Base-by-base conservation (phyloP, 1,140 invertebrate species). In the Choristoneura fumiferana region DNA sequence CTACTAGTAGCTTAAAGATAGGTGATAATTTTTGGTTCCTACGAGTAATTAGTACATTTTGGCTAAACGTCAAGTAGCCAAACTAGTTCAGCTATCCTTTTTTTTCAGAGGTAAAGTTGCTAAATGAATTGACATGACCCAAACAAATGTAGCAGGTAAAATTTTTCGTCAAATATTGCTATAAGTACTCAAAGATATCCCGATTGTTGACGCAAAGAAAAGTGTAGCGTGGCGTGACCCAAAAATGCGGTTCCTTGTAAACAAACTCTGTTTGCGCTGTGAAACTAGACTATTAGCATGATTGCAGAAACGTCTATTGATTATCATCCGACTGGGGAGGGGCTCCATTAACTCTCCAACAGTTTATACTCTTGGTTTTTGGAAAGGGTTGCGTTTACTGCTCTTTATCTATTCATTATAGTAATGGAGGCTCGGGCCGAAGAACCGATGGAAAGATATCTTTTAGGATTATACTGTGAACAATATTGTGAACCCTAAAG, bases 291-390 rank as follows among this genome's bases (percentile, higher is more conserved):
- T 58, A 67, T 67, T 67, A 67, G 36, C 14, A 52, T 45, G 57
- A 57, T 62, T 54, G 60, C 33, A 22, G 59, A 54, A 40, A 12
- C 53, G n/a, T 49, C 61, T 59, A 70, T 67, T 67, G 67, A 57
- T 64, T 58, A 63, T 59, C 22, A 58, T 43, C 58, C 38, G 63
- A 65, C n/a, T n/a, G n/a, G 54, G 67, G 69, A 54, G 37, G 58
- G 62, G 43, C 43, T n/a, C 38, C 57, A 34, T 43, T 58, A 36
- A 61, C 61, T 54, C 39, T 49, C 15, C 13, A n/a, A n/a, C n/a
- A n/a, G 36, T 63, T 58, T 49, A 22, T 29, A 29, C 22, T 12
- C 22, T 18, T 49, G 22, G 29, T 12, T 49, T 49, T 49, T 13
- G 43, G 18, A 49, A 49, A 49, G 22, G 43, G 43, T 49, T 29